These are phyloP conservation scores for Pandemis corylana DNA, from an alignment of 2,888 invertebrate species.

Conservation along the genomic window DNA sequence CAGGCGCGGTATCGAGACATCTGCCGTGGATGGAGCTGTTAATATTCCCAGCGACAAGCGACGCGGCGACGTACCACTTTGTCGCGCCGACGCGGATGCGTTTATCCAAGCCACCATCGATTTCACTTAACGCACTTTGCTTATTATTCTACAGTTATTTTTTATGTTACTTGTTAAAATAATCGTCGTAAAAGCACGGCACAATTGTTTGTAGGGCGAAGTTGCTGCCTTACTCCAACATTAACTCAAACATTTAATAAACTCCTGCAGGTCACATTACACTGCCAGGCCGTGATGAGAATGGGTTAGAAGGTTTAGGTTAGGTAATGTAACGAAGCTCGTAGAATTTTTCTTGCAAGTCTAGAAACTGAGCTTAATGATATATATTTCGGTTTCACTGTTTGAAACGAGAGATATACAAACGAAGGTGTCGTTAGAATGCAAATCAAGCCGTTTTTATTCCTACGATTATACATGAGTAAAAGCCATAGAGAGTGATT, in stretches of 20 bases:
- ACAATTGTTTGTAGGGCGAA: background rate
- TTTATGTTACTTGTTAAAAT: constrained; percentile 1
- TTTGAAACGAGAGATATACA: constrained; percentile 7
- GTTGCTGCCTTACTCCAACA: no score
- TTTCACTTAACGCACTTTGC: constrained; percentile 55
- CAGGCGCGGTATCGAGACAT: constrained; percentile 44
- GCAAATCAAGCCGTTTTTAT: constrained; percentile 30
- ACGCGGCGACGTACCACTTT: constrained; percentile 53
- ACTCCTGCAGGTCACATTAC: no score
- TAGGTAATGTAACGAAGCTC: no score
- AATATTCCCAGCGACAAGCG: constrained; percentile 56
- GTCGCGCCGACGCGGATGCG: constrained; percentile 51
- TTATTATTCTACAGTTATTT: constrained; percentile 6
- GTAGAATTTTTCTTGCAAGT: no score
- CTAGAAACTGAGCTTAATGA: no score
- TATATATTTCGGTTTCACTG: constrained; percentile 11
- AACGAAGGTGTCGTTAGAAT: constrained; percentile 32
- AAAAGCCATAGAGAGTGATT: constrained; percentile 29
- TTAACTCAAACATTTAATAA: no score
- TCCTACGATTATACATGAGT: background rate
- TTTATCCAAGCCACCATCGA: constrained; percentile 54
- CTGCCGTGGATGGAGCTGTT: constrained; percentile 59
- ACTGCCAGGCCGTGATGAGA: no score
- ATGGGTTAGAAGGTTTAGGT: no score
- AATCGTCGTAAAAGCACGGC: background rate